phyloP scores from a whole-genome alignment of 2,888 invertebrate genomes.

The Eristalis arbustorum region DNA sequence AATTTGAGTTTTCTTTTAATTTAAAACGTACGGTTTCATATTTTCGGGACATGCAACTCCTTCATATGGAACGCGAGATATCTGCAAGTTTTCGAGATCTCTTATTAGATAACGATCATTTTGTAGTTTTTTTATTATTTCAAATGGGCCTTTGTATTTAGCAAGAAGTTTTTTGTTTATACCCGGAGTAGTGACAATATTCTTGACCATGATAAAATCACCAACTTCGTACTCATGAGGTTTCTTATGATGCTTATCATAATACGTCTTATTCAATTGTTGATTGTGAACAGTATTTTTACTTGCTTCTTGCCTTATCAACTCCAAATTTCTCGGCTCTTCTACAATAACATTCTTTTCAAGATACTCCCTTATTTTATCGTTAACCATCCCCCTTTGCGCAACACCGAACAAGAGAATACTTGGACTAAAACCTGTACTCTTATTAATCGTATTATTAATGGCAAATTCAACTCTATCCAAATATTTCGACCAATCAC shows the following conservation, averaged over 20 bases:
- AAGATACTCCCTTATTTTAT: constrained; percentile 43
- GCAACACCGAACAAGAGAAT: constrained; percentile 72
- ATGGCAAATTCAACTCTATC: constrained; percentile 70
- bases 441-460: constrained; percentile 72
- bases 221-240: constrained; percentile 43
- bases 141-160: constrained; percentile 71
- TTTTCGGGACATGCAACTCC: constrained; percentile 21
- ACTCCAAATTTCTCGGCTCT: background rate
- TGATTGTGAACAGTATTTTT: constrained; percentile 69
- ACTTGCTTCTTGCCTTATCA: constrained; percentile 37
- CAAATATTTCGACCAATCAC: constrained; percentile 14
- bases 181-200: constrained; percentile 71
- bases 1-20: background rate
- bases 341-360: no score
- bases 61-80: constrained; percentile 62
- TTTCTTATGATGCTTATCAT: constrained; percentile 58
- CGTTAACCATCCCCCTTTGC: constrained; percentile 71
- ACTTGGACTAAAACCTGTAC: constrained; percentile 72
- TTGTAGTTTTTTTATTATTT: constrained; percentile 44
- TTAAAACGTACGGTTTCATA: constrained; percentile 20
- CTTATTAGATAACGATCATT: constrained; percentile 69
- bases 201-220: constrained; percentile 67
- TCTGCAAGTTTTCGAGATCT: constrained; percentile 71
- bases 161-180: no score
- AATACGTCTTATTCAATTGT: constrained; percentile 65